Evolutionary conservation across 2,888 invertebrate genomes (phyloP), one percentile per base, ranked within the genome.

Genomic region (Asteroscopus sphinx): DNA sequence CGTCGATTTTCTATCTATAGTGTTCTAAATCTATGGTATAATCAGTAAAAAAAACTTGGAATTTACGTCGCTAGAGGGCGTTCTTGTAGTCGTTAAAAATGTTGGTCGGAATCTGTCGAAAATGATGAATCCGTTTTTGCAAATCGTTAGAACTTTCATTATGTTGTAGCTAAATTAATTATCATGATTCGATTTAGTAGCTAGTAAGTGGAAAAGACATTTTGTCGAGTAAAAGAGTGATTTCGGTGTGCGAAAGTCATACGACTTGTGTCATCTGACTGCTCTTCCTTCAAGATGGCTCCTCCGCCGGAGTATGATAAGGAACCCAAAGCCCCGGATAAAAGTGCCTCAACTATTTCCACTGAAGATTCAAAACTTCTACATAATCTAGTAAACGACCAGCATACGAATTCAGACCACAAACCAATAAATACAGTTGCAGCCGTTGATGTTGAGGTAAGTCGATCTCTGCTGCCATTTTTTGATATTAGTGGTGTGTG

Each of bases 301-400:
- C 96, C 96, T 95, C 96, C 96, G 92, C 96, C 96, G 92, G 96
- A 96, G 92, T 96, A 96, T 94, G 96, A 96, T 94, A 96, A 95
- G 94, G 96, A 96, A 95, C 96, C 96, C 72, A 96, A 96, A 94
- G 96, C 96, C 86, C 96, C 96, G 81, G 96, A 96, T 92, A 96
- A 96, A 95, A 91, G 88, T 90, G 85, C 84, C 71, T 84, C 89
- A 79, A 87, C 81, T 79, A 84, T 86, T 74, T 81, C 86, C 67
- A 86, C 83, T 77, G 92, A 95, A 77, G 95, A 95, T 83, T 88
- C 93, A 54, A 95, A 93, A 86, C 86, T 90, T 73, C 86, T 91
- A 77, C 90, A 90, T 73, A 90, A 87, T 79, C 79, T 86, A 78
- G 79, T 87, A 73, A 87, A 87, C 76, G 94, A 94, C 73, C 89